These are phyloP conservation scores for Bostrychus sinensis DNA, from an alignment of 2,113 vertebrate genomes.

Conservation along the genomic window DNA sequence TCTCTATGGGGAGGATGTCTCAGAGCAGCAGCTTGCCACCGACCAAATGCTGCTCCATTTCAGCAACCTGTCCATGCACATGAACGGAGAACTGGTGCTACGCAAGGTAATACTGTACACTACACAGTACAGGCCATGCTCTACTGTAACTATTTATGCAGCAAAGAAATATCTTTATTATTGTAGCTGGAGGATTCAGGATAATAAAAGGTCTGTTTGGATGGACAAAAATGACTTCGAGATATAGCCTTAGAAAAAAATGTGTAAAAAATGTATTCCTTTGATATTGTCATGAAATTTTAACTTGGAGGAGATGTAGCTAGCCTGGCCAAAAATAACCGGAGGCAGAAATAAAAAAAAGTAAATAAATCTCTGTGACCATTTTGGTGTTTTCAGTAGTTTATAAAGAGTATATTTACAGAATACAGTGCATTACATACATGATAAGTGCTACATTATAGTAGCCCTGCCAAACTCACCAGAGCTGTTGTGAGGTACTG, in stretches of 20 bases:
- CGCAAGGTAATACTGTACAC: slow-evolving; percentile 84
- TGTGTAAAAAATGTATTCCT: not conserved
- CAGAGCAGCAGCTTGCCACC: slow-evolving; percentile 91
- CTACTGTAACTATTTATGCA: not conserved
- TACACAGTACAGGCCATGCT: not conserved
- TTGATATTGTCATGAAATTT: slow-evolving; percentile 8
- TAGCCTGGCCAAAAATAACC: not conserved
- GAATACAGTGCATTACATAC: not conserved
- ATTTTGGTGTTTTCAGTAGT: slow-evolving; percentile 1
- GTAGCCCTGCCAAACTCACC: not conserved
- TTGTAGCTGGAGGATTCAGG: not conserved
- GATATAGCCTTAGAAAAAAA: slow-evolving; percentile 1
- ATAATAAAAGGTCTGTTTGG: not conserved
- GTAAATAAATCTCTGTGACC: not conserved
- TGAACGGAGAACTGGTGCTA: slow-evolving; percentile 96
- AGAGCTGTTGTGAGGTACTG: not conserved
- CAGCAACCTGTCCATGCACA: slow-evolving; percentile 96
- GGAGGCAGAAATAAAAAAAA: not conserved
- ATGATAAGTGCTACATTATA: slow-evolving; percentile 1
- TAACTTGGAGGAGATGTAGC: not conserved
- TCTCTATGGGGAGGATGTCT: slow-evolving; percentile 94
- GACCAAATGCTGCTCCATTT: slow-evolving; percentile 99
- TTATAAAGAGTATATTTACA: not conserved
- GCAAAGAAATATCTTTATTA: not conserved
- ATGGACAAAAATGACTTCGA: slow-evolving; percentile 1